Conservation (phyloP, 1,140 invertebrate genomes). For the Oncopeltus fasciatus region DNA sequence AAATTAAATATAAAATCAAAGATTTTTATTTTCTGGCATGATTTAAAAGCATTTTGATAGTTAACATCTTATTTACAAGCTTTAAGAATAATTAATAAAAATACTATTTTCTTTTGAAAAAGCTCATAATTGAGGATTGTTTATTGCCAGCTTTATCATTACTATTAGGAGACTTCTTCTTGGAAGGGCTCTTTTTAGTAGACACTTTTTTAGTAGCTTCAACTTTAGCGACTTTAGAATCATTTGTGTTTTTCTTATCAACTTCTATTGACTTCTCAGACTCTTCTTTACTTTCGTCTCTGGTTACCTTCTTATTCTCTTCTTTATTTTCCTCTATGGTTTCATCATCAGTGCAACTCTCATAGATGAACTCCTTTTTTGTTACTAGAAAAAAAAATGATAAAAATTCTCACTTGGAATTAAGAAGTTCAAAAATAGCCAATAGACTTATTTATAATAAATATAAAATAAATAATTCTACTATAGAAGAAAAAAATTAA, state of each 20-base stretch:
- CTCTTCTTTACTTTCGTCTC: background rate
- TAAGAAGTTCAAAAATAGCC: no score
- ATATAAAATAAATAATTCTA: background rate
- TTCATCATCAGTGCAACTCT: constrained; percentile 13
- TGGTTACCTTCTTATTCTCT: background rate
- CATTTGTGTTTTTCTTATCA: background rate
- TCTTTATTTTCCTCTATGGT: background rate
- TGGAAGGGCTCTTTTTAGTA: background rate
- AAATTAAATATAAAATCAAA: no score
- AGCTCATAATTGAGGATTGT: background rate
- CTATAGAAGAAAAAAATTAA: background rate
- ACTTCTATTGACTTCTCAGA: background rate
- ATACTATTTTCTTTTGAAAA: background rate
- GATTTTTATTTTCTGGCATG: no score
- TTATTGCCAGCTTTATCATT: background rate
- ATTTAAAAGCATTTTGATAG: background rate
- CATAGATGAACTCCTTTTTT: constrained; percentile 8
- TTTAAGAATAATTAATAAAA: background rate
- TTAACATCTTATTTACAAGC: background rate
- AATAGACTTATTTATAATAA: background rate
- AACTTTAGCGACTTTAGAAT: background rate
- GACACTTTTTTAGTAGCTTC: background rate
- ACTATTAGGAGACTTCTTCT: background rate
- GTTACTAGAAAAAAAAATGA: constrained; percentile 8
- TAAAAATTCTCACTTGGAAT: no score